These are phyloP conservation scores for Noctua pronuba DNA, from an alignment of 2,888 invertebrate genomes.

Conservation along the genomic window DNA sequence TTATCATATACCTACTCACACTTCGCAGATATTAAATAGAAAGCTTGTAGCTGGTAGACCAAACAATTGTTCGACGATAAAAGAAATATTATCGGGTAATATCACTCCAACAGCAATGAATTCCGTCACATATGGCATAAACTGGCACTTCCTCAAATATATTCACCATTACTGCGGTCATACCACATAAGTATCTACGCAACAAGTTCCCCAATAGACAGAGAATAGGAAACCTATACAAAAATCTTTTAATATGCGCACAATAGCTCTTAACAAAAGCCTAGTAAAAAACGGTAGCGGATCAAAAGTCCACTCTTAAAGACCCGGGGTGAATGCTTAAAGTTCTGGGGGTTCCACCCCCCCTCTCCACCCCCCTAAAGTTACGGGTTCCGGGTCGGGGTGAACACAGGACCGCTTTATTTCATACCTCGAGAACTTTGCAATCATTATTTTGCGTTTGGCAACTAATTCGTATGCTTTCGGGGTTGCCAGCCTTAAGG, in stretches of 20 bases:
- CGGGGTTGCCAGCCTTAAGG: slow-evolving; percentile 30
- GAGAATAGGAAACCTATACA: neutral
- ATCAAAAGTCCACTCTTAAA: slow-evolving; percentile 54
- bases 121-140: slow-evolving; percentile 13
- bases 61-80: slow-evolving; percentile 2
- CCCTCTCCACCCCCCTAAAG: slow-evolving; percentile 42
- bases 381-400: slow-evolving; percentile 55
- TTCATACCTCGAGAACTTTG: slow-evolving; percentile 61
- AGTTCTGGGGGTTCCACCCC: slow-evolving; percentile 40
- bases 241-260: slow-evolving; percentile 30
- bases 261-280: slow-evolving; percentile 45
- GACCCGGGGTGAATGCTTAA: slow-evolving; percentile 54
- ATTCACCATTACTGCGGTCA: slow-evolving; percentile 9
- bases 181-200: slow-evolving; percentile 12
- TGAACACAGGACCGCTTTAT: slow-evolving; percentile 52
- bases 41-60: neutral
- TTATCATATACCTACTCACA: neutral
- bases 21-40: neutral
- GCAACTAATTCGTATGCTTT: slow-evolving; percentile 62
- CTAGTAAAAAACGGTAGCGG: slow-evolving; percentile 49
- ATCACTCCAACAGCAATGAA: slow-evolving; percentile 13
- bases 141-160: slow-evolving; percentile 18
- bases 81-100: neutral
- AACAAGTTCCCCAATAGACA: slow-evolving; percentile 8
- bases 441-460: slow-evolving; percentile 63